Percentiles rank a stretch among this genome's conserved stretches.
Conservation (phyloP, 2,888 invertebrate genomes). For the Atethmia centrago region DNA sequence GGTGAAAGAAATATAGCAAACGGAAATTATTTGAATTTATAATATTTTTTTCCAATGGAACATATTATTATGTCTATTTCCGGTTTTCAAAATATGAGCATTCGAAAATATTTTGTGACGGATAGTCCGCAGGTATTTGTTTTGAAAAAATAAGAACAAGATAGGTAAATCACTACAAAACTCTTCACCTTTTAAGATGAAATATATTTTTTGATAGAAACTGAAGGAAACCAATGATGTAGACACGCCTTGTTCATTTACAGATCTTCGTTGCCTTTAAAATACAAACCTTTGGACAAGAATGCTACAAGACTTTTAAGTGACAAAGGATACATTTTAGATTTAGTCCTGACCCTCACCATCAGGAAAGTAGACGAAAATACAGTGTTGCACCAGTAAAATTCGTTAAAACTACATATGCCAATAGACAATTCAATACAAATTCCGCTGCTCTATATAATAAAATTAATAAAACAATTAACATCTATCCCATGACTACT, state of each 20-base stretch:
- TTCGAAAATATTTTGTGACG: no score
- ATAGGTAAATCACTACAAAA: no score
- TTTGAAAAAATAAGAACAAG: no score
- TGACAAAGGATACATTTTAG: background rate
- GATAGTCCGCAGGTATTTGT: no score
- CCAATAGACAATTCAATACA: no score
- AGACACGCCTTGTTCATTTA: background rate
- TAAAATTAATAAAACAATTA: no score
- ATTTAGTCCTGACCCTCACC: no score
- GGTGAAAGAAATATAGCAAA: background rate
- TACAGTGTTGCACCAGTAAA: no score
- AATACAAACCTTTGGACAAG: background rate
- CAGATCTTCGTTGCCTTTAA: background rate
- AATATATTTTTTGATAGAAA: background rate
- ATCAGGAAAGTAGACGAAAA: no score
- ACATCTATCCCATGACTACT: no score
- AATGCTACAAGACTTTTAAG: slow-evolving; percentile 7
- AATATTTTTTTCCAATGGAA: background rate
- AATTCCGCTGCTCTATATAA: no score
- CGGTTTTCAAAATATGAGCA: background rate
- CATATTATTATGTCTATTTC: background rate
- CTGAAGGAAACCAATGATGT: background rate
- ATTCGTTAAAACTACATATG: no score
- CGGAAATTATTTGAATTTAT: background rate
- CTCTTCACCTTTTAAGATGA: background rate